Base-by-base conservation (phyloP, 1,140 invertebrate genomes). In the Drosophila pallidifrons region DNA sequence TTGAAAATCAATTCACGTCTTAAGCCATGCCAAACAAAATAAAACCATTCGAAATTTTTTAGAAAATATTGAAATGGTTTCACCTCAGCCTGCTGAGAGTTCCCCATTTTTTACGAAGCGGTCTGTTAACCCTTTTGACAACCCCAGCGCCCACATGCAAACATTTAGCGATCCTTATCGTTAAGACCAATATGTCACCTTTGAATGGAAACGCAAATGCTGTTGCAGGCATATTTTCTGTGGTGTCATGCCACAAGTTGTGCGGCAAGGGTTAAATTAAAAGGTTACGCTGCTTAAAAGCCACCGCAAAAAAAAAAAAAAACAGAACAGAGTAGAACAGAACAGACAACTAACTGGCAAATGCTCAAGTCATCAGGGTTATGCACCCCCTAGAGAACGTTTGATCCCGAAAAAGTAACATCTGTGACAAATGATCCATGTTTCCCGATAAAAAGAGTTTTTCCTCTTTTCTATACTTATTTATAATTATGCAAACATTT, bases 401-500 rank as follows among this genome's bases (percentile, higher is more conserved):
- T 77, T 49, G 78, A 71, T 81, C 54, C 83, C 82, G 35, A 63
- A 59, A 82, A 81, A 68, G 66, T 77, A 87, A 87, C 83, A 87
- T 88, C 83, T 87, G 83, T 83, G 83, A 77, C 49, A 58, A 78
- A 77, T 73, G 83, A 87, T 87, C 80, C 58, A 54, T 69, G 64
- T 59, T 66, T 51, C 58, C 77, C 60, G 83, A 87, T 87, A 87
- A 72, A 71, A 88, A 75, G 70, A 76, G 6, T 35, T 54, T 35
- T 35, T 32, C 51, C 28, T 51, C 59, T 52, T 58, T 51, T 49
- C 35, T 47, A 4, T n/a, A 16, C 3, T 45, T 38, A 59, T 49
- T 65, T 54, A 88, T 87, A 88, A 87, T 87, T 87, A 87, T 87
- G 83, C 83, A 87, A 87, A 88, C 83, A 88, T 89, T 86, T 86